Evolutionary conservation across 2,113 vertebrate genomes (phyloP).

Genomic region (Agelaius phoeniceus): DNA sequence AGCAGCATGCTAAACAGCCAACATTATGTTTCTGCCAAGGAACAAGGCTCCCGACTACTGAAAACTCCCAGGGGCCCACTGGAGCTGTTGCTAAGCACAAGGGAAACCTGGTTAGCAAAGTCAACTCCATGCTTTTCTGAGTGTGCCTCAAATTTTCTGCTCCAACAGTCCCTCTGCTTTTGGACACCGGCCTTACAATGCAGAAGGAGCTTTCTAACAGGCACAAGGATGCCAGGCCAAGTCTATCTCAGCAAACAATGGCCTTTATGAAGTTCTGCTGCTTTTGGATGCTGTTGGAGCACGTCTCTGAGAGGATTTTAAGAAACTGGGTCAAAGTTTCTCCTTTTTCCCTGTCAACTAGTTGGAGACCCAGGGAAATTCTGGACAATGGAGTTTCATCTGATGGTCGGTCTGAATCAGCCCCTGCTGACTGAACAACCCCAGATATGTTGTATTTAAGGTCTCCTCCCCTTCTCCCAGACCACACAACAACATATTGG

Average conservation of each 20-base stretch:
- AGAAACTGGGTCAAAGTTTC: slow-evolving; percentile 15
- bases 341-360: neutral
- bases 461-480: neutral
- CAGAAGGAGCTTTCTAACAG: slow-evolving; percentile 29
- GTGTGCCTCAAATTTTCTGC: slow-evolving; percentile 66
- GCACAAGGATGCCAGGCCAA: slow-evolving; percentile 10
- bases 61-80: slow-evolving; percentile 66
- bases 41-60: slow-evolving; percentile 69
- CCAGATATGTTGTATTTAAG: accelerated
- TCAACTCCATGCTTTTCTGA: slow-evolving; percentile 47
- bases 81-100: slow-evolving; percentile 65
- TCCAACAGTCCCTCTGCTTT: slow-evolving; percentile 39
- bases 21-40: slow-evolving; percentile 71
- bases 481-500: neutral
- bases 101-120: slow-evolving; percentile 71
- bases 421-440: neutral
- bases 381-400: neutral
- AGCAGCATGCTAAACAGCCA: slow-evolving; percentile 70
- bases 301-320: neutral
- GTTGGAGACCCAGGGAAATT: neutral
- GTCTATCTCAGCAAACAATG: slow-evolving; percentile 32
- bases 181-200: neutral
- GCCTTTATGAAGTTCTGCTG: slow-evolving; percentile 48
- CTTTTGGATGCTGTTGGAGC: neutral
- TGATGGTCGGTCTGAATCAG: neutral